Evolutionary conservation across 1,140 invertebrate genomes (phyloP), one percentile per base, ranked within the genome.

Genomic region (Brachionus koreanus): DNA sequence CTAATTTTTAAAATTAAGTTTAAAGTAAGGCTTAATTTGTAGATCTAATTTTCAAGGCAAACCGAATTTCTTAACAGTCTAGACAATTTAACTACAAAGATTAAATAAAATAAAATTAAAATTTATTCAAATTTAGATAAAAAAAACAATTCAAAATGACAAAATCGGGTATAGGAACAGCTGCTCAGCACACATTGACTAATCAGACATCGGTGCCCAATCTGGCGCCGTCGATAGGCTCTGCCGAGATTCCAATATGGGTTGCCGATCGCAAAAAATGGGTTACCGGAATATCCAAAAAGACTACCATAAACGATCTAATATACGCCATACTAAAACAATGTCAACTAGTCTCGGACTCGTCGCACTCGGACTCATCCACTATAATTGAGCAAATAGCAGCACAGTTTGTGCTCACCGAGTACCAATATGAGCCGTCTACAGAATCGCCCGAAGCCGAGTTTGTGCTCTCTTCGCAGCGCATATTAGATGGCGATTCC

Each of bases 301-400:
- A 91, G 69, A 94, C 93, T 2, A 94, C 93, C 0, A 94, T 93
- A 85, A 91, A 91, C 46, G 93, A 94, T 86, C 90, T 94, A 72
- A 92, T 94, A 61, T 89, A 91, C 79, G 93, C 93, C 0, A 87
- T 94, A 9, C 86, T 92, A 23, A 69, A 49, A 61, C 82, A 13
- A 67, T 65, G 57, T 43, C 57, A 82, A 65, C 43, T 82, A 9
- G 46, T 79, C 19, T 25, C 69, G n/a, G 76, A 77, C 19, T 25
- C 39, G 1, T 25, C 74, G 4, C 49, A 79, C 52, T 6, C 35
- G 19, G 76, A 79, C 23, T 61, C 46, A 61, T 42, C 49, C 13
- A 63, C 9, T 13, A 42, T n/a, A 19, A 39, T 61, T 25, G 61
- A 79, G 7, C 76, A 79, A 63, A 79, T 57, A 29, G 29, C 49